Percentiles rank a stretch among this genome's conserved stretches.
phyloP scores from a whole-genome alignment of 2,888 invertebrate species.

The Ethmia dodecea region DNA sequence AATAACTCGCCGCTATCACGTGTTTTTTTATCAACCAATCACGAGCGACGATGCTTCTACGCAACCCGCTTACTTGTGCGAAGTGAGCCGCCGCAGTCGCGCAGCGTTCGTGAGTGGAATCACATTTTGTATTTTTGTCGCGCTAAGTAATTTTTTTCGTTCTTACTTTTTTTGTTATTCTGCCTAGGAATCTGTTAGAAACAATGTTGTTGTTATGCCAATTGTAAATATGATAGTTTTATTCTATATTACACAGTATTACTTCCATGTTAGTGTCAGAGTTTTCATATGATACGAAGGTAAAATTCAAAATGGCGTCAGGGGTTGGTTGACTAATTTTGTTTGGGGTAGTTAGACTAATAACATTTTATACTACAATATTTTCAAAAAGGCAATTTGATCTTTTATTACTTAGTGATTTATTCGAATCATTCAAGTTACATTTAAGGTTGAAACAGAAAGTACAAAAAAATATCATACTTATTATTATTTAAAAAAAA shows the following conservation, averaged over 20 bases:
- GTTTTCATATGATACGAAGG: neutral
- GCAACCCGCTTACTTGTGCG: slow-evolving; percentile 5
- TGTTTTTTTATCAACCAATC: slow-evolving; percentile 4
- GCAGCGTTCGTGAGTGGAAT: slow-evolving; percentile 1
- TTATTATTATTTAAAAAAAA: slow-evolving; percentile 3
- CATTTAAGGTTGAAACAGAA: neutral
- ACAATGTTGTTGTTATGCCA: neutral
- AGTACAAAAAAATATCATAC: slow-evolving; percentile 8
- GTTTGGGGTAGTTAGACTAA: neutral
- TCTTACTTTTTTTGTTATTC: neutral
- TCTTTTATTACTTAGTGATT: neutral
- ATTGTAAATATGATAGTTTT: neutral
- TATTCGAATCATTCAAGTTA: neutral
- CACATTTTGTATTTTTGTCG: neutral
- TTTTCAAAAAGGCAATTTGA: neutral
- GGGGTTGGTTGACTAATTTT: neutral
- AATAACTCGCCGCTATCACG: slow-evolving; percentile 5
- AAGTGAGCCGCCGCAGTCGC: slow-evolving; percentile 5
- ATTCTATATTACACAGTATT: slow-evolving; percentile 1
- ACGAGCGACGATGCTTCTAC: slow-evolving; percentile 4
- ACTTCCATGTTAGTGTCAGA: neutral
- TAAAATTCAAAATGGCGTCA: neutral
- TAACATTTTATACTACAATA: neutral
- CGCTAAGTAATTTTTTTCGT: neutral
- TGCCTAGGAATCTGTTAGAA: neutral